These are phyloP conservation scores for Trachythela sp. DNA, from an alignment of 64 coral and sea anemone genomes.

Conservation along the genomic window DNA sequence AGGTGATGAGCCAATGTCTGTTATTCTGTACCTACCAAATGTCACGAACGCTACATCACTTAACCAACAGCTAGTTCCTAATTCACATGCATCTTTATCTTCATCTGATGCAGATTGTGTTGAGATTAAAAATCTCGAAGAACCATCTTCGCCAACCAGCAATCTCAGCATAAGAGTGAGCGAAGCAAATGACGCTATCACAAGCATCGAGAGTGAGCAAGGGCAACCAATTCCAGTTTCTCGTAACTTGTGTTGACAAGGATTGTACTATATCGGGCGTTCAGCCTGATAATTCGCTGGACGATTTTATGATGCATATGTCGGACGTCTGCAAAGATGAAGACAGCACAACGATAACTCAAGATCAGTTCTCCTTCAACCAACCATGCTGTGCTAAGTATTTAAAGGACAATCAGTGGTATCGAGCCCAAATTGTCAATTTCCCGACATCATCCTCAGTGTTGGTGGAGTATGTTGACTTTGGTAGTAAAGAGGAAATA, in stretches of 20 bases:
- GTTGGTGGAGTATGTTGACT: conserved; percentile 2
- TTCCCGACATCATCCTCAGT: not conserved
- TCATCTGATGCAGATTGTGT: not conserved
- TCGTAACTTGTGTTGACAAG: not conserved
- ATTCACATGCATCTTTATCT: not conserved
- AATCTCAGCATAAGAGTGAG: not conserved
- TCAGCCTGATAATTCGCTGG: not conserved
- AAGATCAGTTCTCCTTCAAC: not conserved
- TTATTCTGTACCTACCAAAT: not conserved
- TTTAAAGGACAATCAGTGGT: not conserved
- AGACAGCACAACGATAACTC: not conserved
- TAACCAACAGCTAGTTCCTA: not conserved
- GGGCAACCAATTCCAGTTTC: not conserved
- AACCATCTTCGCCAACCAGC: not conserved
- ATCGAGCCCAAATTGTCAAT: not conserved
- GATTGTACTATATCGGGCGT: not conserved
- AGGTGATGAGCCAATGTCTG: not conserved
- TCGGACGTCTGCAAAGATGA: not conserved
- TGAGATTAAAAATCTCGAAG: not conserved
- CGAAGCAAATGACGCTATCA: not conserved
- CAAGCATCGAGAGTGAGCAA: not conserved
- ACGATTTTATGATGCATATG: not conserved
- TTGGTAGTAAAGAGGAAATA: not conserved
- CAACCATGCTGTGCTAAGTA: conserved; percentile 14
- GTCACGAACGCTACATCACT: not conserved